Conservation (phyloP, 2,888 invertebrate genomes). For the Linyphia triangularis region DNA sequence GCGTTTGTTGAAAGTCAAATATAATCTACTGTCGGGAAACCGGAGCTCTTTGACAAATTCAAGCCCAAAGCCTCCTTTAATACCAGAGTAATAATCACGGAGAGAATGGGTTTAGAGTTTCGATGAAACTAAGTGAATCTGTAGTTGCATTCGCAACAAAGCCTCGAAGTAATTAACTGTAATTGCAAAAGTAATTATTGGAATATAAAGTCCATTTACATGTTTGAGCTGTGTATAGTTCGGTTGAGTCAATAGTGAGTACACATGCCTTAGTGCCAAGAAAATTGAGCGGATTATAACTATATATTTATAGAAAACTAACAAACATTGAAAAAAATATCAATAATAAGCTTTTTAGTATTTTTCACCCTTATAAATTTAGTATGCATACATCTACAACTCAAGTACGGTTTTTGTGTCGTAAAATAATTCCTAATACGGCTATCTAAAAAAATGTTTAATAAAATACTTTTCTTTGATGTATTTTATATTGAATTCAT, state of each 20-base stretch:
- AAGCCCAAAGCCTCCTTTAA: slow-evolving; percentile 14
- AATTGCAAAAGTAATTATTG: slow-evolving; percentile 53
- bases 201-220: slow-evolving; percentile 32
- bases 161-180: slow-evolving; percentile 46
- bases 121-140: slow-evolving; percentile 21
- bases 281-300: not conserved
- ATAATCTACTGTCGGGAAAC: slow-evolving; percentile 7
- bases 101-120: not conserved
- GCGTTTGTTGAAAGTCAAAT: not conserved
- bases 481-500: no score
- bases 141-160: slow-evolving; percentile 20
- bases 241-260: not conserved
- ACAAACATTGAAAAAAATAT: no score
- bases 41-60: not conserved
- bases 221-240: not conserved
- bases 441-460: no score
- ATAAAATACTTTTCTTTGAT: no score
- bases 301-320: no score
- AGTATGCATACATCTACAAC: no score
- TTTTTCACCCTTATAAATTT: no score
- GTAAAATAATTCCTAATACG: no score
- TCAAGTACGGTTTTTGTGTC: no score
- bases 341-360: no score
- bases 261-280: not conserved
- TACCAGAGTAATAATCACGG: not conserved